A percentile compares a stretch with the other conserved stretches of the same genome.
Evolutionary conservation across 2,113 vertebrate species (phyloP).

Genomic region (Loxodonta africana): DNA sequence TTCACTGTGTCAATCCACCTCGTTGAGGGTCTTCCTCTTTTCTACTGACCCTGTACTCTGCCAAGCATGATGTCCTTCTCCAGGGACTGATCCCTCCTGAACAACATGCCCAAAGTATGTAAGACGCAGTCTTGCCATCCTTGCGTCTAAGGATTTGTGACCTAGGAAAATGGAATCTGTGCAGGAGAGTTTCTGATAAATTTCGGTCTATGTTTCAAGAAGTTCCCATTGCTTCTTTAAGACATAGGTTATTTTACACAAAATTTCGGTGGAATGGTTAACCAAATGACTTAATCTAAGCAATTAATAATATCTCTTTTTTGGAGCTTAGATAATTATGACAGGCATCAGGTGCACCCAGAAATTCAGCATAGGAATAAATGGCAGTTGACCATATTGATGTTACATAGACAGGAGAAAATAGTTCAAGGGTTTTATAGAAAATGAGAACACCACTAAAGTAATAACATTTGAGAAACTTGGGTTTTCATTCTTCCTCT

Average conservation of each 20-base stretch:
- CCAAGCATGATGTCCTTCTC: too few species aligned
- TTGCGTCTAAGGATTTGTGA: not conserved
- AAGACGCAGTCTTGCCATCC: too few species aligned
- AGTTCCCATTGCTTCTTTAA: slow-evolving; percentile 25
- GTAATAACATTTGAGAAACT: not conserved
- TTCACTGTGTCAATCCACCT: too few species aligned
- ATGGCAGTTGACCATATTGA: not conserved
- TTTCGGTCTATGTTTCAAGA: not conserved
- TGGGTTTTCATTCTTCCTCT: not conserved
- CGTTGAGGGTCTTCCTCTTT: too few species aligned
- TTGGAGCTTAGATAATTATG: not conserved
- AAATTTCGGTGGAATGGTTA: not conserved
- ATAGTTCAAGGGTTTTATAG: not conserved
- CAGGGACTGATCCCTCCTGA: too few species aligned
- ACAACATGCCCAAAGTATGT: too few species aligned
- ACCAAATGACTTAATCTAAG: not conserved
- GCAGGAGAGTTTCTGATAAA: slow-evolving; percentile 23
- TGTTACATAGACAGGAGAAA: not conserved
- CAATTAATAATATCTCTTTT: not conserved
- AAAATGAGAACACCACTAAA: slow-evolving; percentile 28
- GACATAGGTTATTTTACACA: not conserved
- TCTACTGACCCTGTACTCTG: too few species aligned
- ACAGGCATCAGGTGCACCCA: not conserved
- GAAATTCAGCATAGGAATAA: slow-evolving; percentile 22
- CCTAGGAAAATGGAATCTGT: not conserved